A percentile compares a stretch with the other conserved stretches of the same genome.
Conservation (phyloP, 2,888 invertebrate species). For the Nemoura dubitans region DNA sequence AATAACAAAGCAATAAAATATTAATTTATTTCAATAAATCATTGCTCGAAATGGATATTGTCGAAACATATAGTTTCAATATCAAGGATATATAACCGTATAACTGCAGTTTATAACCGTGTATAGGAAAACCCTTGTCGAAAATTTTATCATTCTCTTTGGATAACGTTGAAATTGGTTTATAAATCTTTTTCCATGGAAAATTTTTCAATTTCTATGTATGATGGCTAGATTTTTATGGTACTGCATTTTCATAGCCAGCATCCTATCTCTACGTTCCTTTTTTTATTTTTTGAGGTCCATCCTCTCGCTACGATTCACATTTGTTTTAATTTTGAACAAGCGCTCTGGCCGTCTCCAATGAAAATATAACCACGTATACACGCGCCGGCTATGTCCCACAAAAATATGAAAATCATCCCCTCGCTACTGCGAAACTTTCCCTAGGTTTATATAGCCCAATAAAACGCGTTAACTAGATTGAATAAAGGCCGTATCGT, state of each 20-base stretch:
- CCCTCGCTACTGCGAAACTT: background rate
- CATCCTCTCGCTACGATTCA: background rate
- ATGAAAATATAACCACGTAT: background rate
- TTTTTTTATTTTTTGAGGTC: slow-evolving; percentile 12
- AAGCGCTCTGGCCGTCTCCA: background rate
- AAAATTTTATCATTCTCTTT: slow-evolving; percentile 35
- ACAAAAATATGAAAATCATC: slow-evolving; percentile 7
- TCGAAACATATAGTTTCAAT: slow-evolving; percentile 16
- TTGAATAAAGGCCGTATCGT: slow-evolving; percentile 17
- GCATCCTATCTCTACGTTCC: background rate
- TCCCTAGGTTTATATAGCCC: slow-evolving; percentile 17
- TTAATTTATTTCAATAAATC: slow-evolving; percentile 40
- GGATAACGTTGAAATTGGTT: slow-evolving; percentile 30
- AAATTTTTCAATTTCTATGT: slow-evolving; percentile 41
- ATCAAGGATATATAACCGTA: background rate
- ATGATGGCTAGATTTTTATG: slow-evolving; percentile 35
- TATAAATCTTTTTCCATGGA: slow-evolving; percentile 30
- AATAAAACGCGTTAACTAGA: slow-evolving; percentile 35
- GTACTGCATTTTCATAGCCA: slow-evolving; percentile 38
- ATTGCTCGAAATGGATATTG: slow-evolving; percentile 1
- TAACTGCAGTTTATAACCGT: background rate
- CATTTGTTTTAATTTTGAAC: slow-evolving; percentile 34
- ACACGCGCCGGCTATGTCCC: too few species aligned
- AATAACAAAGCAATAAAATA: slow-evolving; percentile 31
- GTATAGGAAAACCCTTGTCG: background rate